Base-by-base conservation (phyloP, 2,888 invertebrate genomes). In the Acleris laterana region DNA sequence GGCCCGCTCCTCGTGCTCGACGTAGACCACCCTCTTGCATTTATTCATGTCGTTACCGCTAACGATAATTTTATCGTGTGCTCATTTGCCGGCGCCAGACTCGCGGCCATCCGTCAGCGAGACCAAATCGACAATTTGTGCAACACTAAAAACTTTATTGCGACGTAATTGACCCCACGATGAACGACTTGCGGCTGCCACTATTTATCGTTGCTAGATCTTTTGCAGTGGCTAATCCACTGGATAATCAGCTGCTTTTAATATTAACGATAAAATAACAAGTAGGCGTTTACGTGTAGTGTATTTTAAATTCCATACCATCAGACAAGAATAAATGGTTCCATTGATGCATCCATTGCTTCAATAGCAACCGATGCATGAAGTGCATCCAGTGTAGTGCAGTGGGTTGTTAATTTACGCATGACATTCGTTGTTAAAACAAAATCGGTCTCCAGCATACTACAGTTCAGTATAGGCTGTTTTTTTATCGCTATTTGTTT, bases 31-130 rank as follows among this genome's bases (percentile, higher is more conserved):
- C 89, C 90, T 93, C 89, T 87, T 93, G 91, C 93, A 93, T 93
- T 93, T 93, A 93, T 93, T 93, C 93, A 93, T 93, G 93, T 93
- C 93, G 93, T 93, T 93, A 93, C 92, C 85, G 88, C 92, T 93
- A 93, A 93, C 93, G 93, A 93, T 93, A 93, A 93, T 93, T 93
- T 93, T 93, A 93, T 93, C 93, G 93, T 90, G 90, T 92, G 93
- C 93, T 93, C 93, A 93, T 93, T 93, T 93, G 89, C 86, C 84
- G 91, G 88, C 91, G 89, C 89, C 90, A 87, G 89, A 82, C 87
- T 88, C 88, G 86, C 84, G 87, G 82, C 89, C 87, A 92, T 92
- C 88, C 90, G 90, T 93, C 92, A 91, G 86, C 82, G 84, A 83
- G 81, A 82, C 85, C 87, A 89, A 90, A 91, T 89, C 90, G 90